Percentiles rank a stretch among this genome's conserved stretches.
Conservation (phyloP, 2,888 invertebrate genomes). For the Acleris emargana region DNA sequence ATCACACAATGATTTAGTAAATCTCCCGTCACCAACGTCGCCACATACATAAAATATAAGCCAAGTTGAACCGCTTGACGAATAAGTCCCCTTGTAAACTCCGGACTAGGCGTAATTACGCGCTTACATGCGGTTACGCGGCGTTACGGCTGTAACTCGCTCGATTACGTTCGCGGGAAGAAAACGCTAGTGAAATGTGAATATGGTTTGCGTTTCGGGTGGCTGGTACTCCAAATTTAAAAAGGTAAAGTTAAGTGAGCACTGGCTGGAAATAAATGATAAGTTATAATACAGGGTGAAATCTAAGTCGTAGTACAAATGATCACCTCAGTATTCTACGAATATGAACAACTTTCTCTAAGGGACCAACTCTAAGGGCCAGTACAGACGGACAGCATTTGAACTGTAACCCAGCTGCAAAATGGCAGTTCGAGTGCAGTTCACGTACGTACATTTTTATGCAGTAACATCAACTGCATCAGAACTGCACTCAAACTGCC, state of each 20-base stretch:
- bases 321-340: too few relatives aligned
- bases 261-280: too few relatives aligned
- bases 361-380: too few relatives aligned
- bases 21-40: conserved; percentile 2
- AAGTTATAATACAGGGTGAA: too few relatives aligned
- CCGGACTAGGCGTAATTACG: conserved; percentile 23
- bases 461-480: too few relatives aligned
- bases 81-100: conserved; percentile 24
- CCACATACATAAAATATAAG: conserved; percentile 32
- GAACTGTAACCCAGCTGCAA: too few relatives aligned
- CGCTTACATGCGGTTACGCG: conserved; percentile 17
- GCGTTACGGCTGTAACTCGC: background rate
- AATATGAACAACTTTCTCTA: too few relatives aligned
- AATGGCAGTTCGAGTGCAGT: too few relatives aligned
- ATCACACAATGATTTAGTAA: background rate
- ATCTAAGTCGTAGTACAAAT: too few relatives aligned
- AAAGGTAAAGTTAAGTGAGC: background rate
- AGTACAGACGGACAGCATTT: too few relatives aligned
- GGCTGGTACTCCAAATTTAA: background rate
- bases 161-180: conserved; percentile 1
- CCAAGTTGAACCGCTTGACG: conserved; percentile 10
- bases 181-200: background rate
- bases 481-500: too few relatives aligned
- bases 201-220: background rate
- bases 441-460: too few relatives aligned